Conservation (phyloP, 2,888 invertebrate species). For the Euphydryas editha region DNA sequence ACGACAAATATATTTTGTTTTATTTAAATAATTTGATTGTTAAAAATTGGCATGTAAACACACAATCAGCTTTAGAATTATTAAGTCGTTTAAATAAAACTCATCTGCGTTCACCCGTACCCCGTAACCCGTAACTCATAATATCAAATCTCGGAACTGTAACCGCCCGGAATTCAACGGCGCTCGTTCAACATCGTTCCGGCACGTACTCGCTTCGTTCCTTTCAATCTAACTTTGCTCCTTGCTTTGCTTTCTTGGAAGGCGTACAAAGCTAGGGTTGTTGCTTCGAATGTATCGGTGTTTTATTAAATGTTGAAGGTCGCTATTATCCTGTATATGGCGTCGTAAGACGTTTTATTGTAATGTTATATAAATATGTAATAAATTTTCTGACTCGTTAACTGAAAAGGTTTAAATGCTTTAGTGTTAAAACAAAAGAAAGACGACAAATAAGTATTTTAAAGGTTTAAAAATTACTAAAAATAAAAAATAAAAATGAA, state of each 20-base stretch:
- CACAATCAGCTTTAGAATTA: not conserved
- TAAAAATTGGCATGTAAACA: not conserved
- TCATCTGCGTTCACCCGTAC: not conserved
- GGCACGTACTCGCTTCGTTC: constrained; percentile 45
- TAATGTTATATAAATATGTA: too few relatives aligned
- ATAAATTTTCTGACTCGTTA: too few relatives aligned
- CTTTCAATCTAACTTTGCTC: constrained; percentile 49
- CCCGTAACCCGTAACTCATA: constrained; percentile 6
- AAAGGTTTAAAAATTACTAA: too few relatives aligned
- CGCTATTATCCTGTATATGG: too few relatives aligned
- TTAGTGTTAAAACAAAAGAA: too few relatives aligned
- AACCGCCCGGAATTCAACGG: constrained; percentile 40
- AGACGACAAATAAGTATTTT: too few relatives aligned
- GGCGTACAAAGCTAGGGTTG: constrained; percentile 38
- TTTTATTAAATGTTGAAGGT: too few relatives aligned
- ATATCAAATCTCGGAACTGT: constrained; percentile 25
- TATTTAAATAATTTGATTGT: too few relatives aligned
- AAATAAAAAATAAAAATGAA: too few relatives aligned
- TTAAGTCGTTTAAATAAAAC: not conserved
- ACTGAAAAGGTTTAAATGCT: too few relatives aligned
- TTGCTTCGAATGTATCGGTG: not conserved
- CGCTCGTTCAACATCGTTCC: constrained; percentile 39
- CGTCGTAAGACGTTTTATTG: too few relatives aligned
- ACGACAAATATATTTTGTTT: too few relatives aligned
- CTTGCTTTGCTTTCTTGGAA: constrained; percentile 45